phyloP scores from a whole-genome alignment of 1,140 invertebrate genomes.

The Trypoxylus dichotomus region DNA sequence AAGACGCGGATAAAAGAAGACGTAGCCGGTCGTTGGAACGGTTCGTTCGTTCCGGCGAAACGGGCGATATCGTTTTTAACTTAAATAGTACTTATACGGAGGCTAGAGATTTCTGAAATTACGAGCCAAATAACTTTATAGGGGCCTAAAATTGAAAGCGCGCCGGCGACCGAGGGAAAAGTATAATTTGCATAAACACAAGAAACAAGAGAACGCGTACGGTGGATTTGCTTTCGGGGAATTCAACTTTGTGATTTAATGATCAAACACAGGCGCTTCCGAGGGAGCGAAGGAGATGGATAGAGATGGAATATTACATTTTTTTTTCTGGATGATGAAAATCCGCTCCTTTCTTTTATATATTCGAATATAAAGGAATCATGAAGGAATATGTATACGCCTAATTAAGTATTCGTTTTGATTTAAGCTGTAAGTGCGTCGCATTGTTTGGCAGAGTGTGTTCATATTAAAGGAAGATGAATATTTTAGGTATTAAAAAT shows the following conservation, averaged over 20 bases:
- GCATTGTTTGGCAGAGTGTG: no score
- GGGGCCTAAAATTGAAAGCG: constrained; percentile 10
- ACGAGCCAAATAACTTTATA: constrained; percentile 21
- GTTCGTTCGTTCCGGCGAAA: not conserved
- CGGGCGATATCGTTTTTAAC: constrained; percentile 18
- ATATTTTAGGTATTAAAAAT: no score
- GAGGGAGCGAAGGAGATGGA: not conserved
- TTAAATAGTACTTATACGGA: constrained; percentile 17
- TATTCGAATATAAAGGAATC: no score
- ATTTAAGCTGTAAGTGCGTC: no score
- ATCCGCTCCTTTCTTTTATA: not conserved
- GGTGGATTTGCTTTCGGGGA: not conserved
- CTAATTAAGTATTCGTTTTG: no score
- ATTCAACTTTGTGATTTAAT: constrained; percentile 23
- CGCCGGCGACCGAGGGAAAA: not conserved
- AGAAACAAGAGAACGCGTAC: not conserved
- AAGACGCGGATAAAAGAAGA: not conserved
- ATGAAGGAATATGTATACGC: no score
- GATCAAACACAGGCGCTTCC: not conserved
- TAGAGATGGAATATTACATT: not conserved
- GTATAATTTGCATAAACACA: constrained; percentile 23
- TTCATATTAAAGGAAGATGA: no score
- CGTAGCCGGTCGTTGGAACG: not conserved
- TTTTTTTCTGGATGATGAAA: not conserved
- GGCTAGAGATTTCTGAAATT: constrained; percentile 14